A percentile compares a stretch with the other conserved stretches of the same genome.
These are phyloP conservation scores for Naja naja DNA, from an alignment of 2,113 vertebrate species.

Conservation along the genomic window DNA sequence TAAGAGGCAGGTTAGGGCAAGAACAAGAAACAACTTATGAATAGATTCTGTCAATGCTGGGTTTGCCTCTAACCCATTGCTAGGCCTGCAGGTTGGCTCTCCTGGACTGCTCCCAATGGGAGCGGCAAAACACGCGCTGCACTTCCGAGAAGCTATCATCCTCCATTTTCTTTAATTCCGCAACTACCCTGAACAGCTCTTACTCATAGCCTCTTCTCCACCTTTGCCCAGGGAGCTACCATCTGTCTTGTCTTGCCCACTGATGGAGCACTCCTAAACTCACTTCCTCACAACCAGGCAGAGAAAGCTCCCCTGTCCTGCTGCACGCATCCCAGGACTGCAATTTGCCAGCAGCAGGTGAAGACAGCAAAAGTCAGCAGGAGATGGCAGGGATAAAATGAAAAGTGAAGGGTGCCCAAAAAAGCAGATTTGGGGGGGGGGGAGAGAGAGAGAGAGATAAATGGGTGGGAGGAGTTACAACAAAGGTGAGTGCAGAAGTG, in stretches of 20 bases:
- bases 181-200: not conserved
- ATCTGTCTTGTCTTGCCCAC: not conserved
- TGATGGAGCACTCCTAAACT: not conserved
- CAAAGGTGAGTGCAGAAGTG: not conserved
- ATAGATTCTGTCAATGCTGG: not conserved
- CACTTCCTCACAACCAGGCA: not conserved
- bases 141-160: not conserved
- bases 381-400: not conserved
- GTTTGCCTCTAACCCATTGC: not conserved
- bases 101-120: not conserved
- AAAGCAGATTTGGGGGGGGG: not conserved
- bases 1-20: not conserved
- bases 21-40: not conserved
- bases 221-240: not conserved
- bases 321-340: not conserved
- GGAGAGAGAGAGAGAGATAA: not conserved
- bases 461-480: not conserved
- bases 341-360: too few species aligned
- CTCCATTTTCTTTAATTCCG: not conserved
- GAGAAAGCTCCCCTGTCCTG: not conserved
- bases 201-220: not conserved
- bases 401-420: not conserved
- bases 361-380: not conserved
- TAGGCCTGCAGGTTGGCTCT: not conserved
- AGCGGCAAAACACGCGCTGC: not conserved